Percentiles rank a stretch among this genome's conserved stretches.
Evolutionary conservation across 2,888 invertebrate species (phyloP).

Genomic region (Pristionchus mayeri): DNA sequence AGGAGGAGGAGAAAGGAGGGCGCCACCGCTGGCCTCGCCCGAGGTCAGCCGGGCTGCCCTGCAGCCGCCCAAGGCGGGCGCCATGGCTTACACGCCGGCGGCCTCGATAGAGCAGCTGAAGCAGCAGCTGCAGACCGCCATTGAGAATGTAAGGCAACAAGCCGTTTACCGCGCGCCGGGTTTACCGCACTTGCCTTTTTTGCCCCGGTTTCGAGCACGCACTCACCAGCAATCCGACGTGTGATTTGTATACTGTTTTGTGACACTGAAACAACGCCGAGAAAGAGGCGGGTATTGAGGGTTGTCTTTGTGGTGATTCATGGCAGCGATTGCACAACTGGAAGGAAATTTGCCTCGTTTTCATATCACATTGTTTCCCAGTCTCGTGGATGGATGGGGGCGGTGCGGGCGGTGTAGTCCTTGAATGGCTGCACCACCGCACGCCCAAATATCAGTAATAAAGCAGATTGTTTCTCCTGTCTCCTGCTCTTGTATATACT

Average conservation of each 20-base stretch:
- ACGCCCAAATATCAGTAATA: constrained; percentile 24
- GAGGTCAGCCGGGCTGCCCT: constrained; percentile 40
- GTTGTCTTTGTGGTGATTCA: constrained; percentile 45
- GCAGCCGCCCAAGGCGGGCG: not conserved
- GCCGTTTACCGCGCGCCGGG: constrained; percentile 19
- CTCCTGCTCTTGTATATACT: constrained; percentile 2
- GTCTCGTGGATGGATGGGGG: not conserved
- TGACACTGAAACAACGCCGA: constrained; percentile 17
- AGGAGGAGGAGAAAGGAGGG: constrained; percentile 47
- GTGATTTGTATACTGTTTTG: not conserved
- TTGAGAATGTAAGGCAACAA: constrained; percentile 72
- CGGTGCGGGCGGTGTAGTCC: constrained; percentile 33
- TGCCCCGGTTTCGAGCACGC: constrained; percentile 8
- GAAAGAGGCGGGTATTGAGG: not conserved
- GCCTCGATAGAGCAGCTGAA: constrained; percentile 71
- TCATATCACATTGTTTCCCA: constrained; percentile 23
- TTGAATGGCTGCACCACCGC: constrained; percentile 15
- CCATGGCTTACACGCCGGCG: constrained; percentile 58
- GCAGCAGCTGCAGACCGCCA: constrained; percentile 65
- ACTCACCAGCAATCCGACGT: constrained; percentile 25
- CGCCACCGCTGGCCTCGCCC: constrained; percentile 41
- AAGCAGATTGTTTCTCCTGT: constrained; percentile 10
- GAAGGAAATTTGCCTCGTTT: not conserved
- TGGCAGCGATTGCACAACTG: constrained; percentile 20
- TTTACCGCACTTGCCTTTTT: constrained; percentile 6